Evolutionary conservation across 2,113 vertebrate genomes (phyloP).

Genomic region (Macheiramphus alcinus): DNA sequence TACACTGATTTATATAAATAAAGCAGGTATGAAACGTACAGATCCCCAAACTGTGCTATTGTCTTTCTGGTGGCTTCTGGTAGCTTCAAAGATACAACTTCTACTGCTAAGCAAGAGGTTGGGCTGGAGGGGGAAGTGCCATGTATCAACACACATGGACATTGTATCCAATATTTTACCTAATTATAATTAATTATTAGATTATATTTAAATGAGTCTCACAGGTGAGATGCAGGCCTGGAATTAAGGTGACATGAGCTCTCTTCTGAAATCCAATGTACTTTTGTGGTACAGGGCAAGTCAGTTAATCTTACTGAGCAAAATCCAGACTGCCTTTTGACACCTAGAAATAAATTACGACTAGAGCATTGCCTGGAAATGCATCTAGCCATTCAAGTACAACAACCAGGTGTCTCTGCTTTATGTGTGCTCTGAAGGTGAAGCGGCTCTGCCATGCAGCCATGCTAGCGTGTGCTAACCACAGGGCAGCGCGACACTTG

Average conservation of each 20-base stretch:
- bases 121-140: background rate
- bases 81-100: background rate
- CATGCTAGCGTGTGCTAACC: background rate
- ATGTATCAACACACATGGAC: accelerated
- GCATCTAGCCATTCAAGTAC: background rate
- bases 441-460: background rate
- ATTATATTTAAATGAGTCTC: background rate
- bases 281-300: background rate
- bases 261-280: background rate
- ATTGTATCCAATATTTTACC: background rate
- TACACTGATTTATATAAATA: background rate
- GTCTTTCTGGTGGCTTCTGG: background rate
- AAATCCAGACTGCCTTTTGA: background rate
- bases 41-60: background rate
- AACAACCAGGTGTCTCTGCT: background rate
- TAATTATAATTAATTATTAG: background rate
- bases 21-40: background rate
- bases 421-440: background rate
- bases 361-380: background rate
- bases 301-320: background rate
- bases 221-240: accelerated
- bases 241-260: background rate
- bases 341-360: background rate
- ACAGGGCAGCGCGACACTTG: background rate
- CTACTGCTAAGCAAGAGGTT: background rate